Evolutionary conservation across 2,888 invertebrate genomes (phyloP), one percentile per base, ranked within the genome.

Genomic region (Allacma fusca): DNA sequence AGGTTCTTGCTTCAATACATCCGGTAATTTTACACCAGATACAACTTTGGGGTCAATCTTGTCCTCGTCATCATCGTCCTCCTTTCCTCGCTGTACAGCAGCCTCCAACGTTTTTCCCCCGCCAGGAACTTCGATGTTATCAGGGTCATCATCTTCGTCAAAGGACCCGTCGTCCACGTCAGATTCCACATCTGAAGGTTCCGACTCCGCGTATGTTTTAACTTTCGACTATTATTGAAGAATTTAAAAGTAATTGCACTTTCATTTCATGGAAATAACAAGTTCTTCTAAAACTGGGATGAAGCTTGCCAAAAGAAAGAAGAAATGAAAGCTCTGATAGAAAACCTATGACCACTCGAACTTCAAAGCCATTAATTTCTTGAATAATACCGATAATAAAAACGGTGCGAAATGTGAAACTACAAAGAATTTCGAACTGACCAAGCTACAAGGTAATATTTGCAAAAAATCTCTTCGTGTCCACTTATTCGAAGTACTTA

Each of bases 61-160:
- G 13, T 44, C 62, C 4, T 44, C 69, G 7, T 24, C 26, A 16
- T 57, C 34, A 21, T 69, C 28, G 28, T 69, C 59, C 24, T 7
- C 21, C 29, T 59, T 34, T 2, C 73, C 78, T 21, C 84, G 81
- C 16, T 82, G 79, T 13, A 81, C 84, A 0, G 93, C 92, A n/a
- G 94, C 92, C 4, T 93, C 93, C 85, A 95, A 88, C 85, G 94
- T 93, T 86, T 94, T 94, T 21, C 95, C 95, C 19, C 95, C 95
- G 93, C 94, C 95, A 86, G 95, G 95, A 65, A 95, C 94, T 90
- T 94, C 94, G 88, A 94, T 92, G 88, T 93, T 94, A 87, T 95
- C 95, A 77, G 95, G 95, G 89, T 95, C 95, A 85, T 94, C 94
- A 87, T 94, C 94, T 85, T 83, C 84, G 70, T 82, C 82, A 68